Evolutionary conservation across 2,888 invertebrate genomes (phyloP).

Genomic region (Chloroclystis v-ata): DNA sequence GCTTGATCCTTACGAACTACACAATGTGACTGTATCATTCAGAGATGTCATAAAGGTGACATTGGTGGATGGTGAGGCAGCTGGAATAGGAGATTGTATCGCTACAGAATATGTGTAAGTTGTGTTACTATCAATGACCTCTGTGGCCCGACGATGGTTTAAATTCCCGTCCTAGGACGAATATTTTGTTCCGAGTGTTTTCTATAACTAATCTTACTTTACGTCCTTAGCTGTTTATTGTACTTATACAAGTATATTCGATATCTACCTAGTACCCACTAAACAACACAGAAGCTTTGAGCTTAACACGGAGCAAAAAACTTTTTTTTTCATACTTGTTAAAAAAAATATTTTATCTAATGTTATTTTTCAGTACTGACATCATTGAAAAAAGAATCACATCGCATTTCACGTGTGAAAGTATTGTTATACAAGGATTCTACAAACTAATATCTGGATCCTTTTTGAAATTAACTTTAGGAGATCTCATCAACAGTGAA

Average conservation of each 20-base stretch:
- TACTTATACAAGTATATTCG: no score
- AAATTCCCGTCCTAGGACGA: no score
- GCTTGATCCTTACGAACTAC: constrained; percentile 41
- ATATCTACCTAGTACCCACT: no score
- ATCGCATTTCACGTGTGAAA: constrained; percentile 3
- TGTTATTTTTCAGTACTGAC: constrained; percentile 2
- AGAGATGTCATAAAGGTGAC: constrained; percentile 33
- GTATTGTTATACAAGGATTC: constrained; percentile 5
- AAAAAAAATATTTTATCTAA: no score
- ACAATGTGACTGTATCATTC: constrained; percentile 26
- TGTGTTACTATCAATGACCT: no score
- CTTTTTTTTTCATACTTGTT: no score
- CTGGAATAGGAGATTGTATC: constrained; percentile 40
- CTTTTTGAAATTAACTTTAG: not conserved
- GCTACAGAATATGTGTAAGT: constrained; percentile 33
- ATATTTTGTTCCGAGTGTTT: no score
- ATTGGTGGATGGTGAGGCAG: constrained; percentile 39
- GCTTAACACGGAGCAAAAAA: no score
- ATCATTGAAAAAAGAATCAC: constrained; percentile 2
- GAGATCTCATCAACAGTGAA: constrained; percentile 1
- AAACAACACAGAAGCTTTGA: no score
- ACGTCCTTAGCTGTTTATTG: no score
- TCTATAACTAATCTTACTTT: no score
- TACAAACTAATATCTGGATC: constrained; percentile 2
- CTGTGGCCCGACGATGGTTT: no score